Percentiles rank a stretch among this genome's conserved stretches.
phyloP scores from a whole-genome alignment of 2,113 vertebrate species.

The Dissostichus mawsoni region DNA sequence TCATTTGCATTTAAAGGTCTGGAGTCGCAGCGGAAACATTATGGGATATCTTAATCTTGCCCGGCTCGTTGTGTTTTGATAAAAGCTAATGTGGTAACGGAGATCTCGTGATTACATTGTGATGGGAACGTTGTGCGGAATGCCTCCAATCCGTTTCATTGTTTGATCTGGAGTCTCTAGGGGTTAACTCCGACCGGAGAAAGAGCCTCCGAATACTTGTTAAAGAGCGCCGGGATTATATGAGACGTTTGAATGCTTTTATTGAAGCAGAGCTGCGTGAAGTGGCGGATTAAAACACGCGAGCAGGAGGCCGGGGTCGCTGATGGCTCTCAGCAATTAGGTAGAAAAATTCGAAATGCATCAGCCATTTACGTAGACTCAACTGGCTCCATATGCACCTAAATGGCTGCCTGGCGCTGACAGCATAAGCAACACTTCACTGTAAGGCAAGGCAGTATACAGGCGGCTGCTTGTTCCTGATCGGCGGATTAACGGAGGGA shows the following conservation, averaged over 20 bases:
- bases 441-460: constrained; percentile 42
- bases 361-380: constrained; percentile 88
- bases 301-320: constrained; percentile 65
- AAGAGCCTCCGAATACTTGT: constrained; percentile 45
- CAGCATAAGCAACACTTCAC: constrained; percentile 54
- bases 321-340: constrained; percentile 84
- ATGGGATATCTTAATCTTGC: rapidly evolving
- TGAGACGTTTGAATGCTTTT: constrained; percentile 19
- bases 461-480: constrained; percentile 41
- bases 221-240: constrained; percentile 12
- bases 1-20: constrained; percentile 57
- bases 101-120: constrained; percentile 44
- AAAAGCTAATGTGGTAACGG: constrained; percentile 13
- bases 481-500: constrained; percentile 51
- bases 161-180: constrained; percentile 85
- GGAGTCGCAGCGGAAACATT: constrained; percentile 6
- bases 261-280: constrained; percentile 25
- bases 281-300: constrained; percentile 50
- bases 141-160: constrained; percentile 83
- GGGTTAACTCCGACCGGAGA: constrained; percentile 80
- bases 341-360: constrained; percentile 83
- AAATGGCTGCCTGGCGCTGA: constrained; percentile 85
- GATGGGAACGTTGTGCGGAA: constrained; percentile 57
- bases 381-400: constrained; percentile 85
- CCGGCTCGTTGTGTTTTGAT: not conserved